phyloP scores from a whole-genome alignment of 2,888 invertebrate genomes.

The Nipponacmea schrenckii region DNA sequence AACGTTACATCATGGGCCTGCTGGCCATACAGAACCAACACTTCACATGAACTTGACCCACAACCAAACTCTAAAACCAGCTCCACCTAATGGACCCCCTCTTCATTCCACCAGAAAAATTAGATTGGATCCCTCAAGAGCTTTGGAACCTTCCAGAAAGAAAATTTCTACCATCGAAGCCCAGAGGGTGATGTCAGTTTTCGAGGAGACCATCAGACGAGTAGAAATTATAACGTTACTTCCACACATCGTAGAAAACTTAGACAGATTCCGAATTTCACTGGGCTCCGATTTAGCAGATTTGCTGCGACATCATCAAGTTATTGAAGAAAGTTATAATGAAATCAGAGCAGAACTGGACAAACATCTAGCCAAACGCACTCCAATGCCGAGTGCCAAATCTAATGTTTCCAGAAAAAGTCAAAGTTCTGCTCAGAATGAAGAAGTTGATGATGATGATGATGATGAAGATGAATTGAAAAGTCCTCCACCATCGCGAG shows the following conservation, averaged over 20 bases:
- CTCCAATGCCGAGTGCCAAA: slow-evolving; percentile 24
- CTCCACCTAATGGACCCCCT: slow-evolving; percentile 4
- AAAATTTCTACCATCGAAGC: slow-evolving; percentile 66
- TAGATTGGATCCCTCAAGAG: slow-evolving; percentile 60
- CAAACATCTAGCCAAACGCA: slow-evolving; percentile 35
- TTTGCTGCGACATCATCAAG: slow-evolving; percentile 56
- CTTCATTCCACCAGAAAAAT: slow-evolving; percentile 27
- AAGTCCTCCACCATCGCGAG: slow-evolving; percentile 3
- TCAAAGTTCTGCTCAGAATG: not conserved
- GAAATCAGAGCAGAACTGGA: slow-evolving; percentile 54
- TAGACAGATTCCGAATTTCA: slow-evolving; percentile 57
- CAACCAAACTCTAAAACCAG: slow-evolving; percentile 29
- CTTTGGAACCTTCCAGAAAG: slow-evolving; percentile 65
- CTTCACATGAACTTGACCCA: slow-evolving; percentile 50
- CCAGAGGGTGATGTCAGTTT: slow-evolving; percentile 66
- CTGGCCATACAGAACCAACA: slow-evolving; percentile 42
- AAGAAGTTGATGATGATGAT: not conserved
- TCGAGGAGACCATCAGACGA: slow-evolving; percentile 62
- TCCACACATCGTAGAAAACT: slow-evolving; percentile 59
- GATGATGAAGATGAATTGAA: slow-evolving; percentile 8
- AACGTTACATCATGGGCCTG: slow-evolving; percentile 9
- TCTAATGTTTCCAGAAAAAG: slow-evolving; percentile 7
- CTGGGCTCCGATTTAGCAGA: slow-evolving; percentile 60
- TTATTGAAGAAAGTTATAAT: slow-evolving; percentile 54
- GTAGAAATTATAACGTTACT: slow-evolving; percentile 58